Evolutionary conservation across 2,797 vertebrate genomes (phyloP).

Genomic region (Myotis myotis): DNA sequence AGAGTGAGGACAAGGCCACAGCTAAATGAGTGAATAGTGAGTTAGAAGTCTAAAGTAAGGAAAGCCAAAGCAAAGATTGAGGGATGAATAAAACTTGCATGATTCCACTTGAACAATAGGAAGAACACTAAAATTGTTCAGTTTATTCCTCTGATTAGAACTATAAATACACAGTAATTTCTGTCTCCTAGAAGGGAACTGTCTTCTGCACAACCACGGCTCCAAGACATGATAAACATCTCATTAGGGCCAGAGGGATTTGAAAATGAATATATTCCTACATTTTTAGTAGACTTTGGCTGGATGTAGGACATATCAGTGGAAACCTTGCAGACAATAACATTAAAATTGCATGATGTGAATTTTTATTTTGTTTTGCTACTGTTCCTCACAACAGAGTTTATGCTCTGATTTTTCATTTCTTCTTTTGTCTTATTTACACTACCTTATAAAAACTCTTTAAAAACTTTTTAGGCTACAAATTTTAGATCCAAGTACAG

Average conservation of each 20-base stretch:
- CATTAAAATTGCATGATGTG: slow-evolving; percentile 50
- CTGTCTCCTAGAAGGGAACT: background rate
- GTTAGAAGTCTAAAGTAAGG: background rate
- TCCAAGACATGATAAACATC: background rate
- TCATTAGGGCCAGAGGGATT: slow-evolving; percentile 41
- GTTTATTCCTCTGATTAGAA: background rate
- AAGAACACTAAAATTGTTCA: background rate
- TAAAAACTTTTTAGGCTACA: slow-evolving; percentile 10
- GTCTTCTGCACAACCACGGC: background rate
- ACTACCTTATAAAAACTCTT: background rate
- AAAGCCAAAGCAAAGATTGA: background rate
- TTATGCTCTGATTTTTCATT: slow-evolving; percentile 52
- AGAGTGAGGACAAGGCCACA: background rate
- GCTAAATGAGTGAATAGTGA: background rate
- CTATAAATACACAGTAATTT: background rate
- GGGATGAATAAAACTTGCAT: background rate
- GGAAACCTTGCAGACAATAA: slow-evolving; percentile 28
- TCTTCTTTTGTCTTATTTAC: slow-evolving; percentile 26
- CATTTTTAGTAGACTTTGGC: background rate
- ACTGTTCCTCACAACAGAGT: background rate
- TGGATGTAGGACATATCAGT: background rate
- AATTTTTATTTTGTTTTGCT: slow-evolving; percentile 18
- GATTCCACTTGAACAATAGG: background rate
- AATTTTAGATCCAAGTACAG: slow-evolving; percentile 35
- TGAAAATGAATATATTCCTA: background rate